phyloP scores from a whole-genome alignment of 2,797 vertebrate genomes.

The Gobio occitaniae region DNA sequence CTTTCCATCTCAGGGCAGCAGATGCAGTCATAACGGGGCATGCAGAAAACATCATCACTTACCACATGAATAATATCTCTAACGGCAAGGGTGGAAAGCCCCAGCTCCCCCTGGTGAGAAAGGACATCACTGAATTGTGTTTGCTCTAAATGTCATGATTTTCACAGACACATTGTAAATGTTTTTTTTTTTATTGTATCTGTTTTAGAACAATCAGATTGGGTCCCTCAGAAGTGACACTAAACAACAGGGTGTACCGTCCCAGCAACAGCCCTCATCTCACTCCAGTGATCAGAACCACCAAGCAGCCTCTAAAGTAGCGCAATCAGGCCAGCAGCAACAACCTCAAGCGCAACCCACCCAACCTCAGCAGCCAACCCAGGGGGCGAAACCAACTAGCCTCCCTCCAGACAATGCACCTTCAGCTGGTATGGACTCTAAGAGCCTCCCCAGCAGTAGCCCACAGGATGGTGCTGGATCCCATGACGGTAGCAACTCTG shows the following conservation, averaged over 20 bases:
- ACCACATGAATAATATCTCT: constrained; percentile 99
- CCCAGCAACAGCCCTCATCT: constrained; percentile 81
- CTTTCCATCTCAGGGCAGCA: constrained; percentile 88
- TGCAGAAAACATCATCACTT: constrained; percentile 95
- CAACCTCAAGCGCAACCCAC: constrained; percentile 69
- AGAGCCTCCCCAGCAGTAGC: constrained; percentile 89
- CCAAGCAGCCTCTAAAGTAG: constrained; percentile 90
- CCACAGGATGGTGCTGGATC: constrained; percentile 83
- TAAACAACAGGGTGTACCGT: constrained; percentile 78
- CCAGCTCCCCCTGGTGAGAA: constrained; percentile 90
- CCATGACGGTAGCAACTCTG: constrained; percentile 80
- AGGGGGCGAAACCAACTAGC: constrained; percentile 85
- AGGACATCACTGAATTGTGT: not conserved
- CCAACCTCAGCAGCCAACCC: constrained; percentile 79
- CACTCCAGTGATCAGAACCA: constrained; percentile 89
- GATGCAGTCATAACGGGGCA: constrained; percentile 97
- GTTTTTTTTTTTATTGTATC: constrained; percentile 28
- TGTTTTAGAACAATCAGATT: constrained; percentile 90
- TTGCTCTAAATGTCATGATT: not conserved
- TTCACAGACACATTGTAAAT: not conserved
- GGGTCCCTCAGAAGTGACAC: constrained; percentile 87
- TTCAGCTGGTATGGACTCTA: constrained; percentile 85
- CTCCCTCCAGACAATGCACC: constrained; percentile 86
- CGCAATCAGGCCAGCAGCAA: constrained; percentile 85
- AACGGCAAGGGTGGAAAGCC: constrained; percentile 93